Evolutionary conservation across 2,113 vertebrate species (phyloP), one percentile per base, ranked within the genome.

Genomic region (Sclerurus mexicanus): DNA sequence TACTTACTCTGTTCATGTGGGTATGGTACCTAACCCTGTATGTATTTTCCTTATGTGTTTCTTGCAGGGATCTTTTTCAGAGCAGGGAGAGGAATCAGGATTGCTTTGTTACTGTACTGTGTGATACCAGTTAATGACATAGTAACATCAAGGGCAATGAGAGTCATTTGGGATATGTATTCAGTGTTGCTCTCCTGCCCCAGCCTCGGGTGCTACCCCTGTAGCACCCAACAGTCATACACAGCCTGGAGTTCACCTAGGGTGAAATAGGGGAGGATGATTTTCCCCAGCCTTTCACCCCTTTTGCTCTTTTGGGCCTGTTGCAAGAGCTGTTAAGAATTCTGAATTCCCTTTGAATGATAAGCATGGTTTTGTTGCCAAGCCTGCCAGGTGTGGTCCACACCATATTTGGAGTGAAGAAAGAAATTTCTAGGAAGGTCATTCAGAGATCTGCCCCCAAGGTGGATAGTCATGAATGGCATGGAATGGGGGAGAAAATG

Each of bases 61-160:
- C 22, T 58, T 0, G 0, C 0, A 15, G 25, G 18, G 14, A 44
- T 37, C 1, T 21, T 55, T 63, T 49, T n/a, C 35, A 31, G 40
- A 18, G 13, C 16, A 28, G 27, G 37, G 33, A 28, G 33, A 52
- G 12, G 66, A 55, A 63, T 21, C 16, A 22, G 66, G 13, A 40
- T 47, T n/a, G 68, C 4, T 79, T 79, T 55, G 12, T 33, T 58
- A 22, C 18, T 66, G 18, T 50, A 37, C 18, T 58, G 23, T 37
- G 27, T 14, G 14, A 16, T 37, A 33, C 9, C 27, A 59, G 44
- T 25, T 46, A 23, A 67, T 9, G 10, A 13, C 15, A 21, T 20
- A 12, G 46, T 30, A 46, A 24, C 10, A 46, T 52, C 15, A n/a
- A 46, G 16, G 33, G 19, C 3, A 20, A 14, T 52, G 28, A 67